Evolutionary conservation across 2,113 vertebrate genomes (phyloP).

Genomic region (Acrocephalus arundinaceus): DNA sequence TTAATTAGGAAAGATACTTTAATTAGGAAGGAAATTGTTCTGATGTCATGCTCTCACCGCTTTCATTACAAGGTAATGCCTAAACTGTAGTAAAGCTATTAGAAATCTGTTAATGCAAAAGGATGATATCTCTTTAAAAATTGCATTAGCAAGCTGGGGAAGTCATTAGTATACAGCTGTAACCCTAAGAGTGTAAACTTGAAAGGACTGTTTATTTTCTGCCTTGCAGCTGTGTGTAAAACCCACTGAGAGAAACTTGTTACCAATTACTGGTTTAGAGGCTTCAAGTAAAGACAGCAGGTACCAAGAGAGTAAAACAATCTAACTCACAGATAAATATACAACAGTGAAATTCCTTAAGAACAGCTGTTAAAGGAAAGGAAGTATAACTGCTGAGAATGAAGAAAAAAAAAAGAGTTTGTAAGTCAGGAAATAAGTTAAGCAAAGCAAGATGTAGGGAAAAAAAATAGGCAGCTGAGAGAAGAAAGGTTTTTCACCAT

Average conservation of each 20-base stretch:
- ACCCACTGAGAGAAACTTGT: constrained; percentile 67
- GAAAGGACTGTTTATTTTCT: constrained; percentile 68
- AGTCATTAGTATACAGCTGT: constrained; percentile 57
- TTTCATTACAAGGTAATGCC: neutral
- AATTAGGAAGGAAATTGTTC: neutral
- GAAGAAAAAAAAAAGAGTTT: neutral
- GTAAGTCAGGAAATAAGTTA: neutral
- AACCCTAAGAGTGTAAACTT: constrained; percentile 52
- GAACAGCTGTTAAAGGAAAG: constrained; percentile 25
- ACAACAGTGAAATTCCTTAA: constrained; percentile 50
- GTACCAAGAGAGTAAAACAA: constrained; percentile 59
- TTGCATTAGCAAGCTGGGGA: neutral
- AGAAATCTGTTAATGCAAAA: neutral
- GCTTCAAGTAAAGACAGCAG: constrained; percentile 62
- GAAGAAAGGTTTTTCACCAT: neutral
- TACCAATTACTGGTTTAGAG: constrained; percentile 68
- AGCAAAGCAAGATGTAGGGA: neutral
- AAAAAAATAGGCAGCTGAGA: neutral
- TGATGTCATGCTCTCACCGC: neutral
- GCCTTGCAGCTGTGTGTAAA: constrained; percentile 68
- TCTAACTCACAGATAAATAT: constrained; percentile 43
- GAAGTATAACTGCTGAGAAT: neutral
- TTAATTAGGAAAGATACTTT: neutral
- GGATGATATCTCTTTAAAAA: constrained; percentile 51
- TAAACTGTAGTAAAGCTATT: neutral